These are phyloP conservation scores for Apamea epomidion DNA, from an alignment of 2,888 invertebrate species.

Conservation along the genomic window DNA sequence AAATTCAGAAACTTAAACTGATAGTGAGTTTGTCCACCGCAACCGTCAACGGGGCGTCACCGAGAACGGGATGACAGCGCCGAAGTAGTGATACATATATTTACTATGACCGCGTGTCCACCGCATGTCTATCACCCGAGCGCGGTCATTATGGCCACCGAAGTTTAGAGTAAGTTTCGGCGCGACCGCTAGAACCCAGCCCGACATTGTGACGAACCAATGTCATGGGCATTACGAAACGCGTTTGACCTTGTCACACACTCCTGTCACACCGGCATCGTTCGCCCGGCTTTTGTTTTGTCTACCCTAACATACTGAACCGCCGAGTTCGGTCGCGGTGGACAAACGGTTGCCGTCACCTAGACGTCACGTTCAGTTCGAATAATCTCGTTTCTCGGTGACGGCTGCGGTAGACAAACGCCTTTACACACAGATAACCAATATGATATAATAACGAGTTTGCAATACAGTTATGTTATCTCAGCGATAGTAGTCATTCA, in stretches of 20 bases:
- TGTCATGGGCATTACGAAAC: neutral
- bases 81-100: neutral
- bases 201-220: neutral
- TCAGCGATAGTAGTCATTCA: constrained; percentile 44
- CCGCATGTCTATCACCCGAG: neutral
- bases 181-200: neutral
- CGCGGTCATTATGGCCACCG: neutral
- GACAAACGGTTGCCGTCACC: neutral
- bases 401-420: neutral
- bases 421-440: neutral
- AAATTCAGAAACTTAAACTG: neutral
- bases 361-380: neutral
- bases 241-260: neutral
- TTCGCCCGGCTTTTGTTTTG: neutral
- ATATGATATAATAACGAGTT: constrained; percentile 3
- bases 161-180: neutral
- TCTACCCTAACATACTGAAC: neutral
- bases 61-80: neutral
- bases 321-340: neutral
- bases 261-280: neutral
- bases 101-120: neutral
- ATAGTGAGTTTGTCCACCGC: neutral
- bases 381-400: neutral
- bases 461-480: constrained; percentile 40
- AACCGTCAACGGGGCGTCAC: neutral